Evolutionary conservation across 2,797 vertebrate species (phyloP).

Genomic region (Xyrichtys novacula): DNA sequence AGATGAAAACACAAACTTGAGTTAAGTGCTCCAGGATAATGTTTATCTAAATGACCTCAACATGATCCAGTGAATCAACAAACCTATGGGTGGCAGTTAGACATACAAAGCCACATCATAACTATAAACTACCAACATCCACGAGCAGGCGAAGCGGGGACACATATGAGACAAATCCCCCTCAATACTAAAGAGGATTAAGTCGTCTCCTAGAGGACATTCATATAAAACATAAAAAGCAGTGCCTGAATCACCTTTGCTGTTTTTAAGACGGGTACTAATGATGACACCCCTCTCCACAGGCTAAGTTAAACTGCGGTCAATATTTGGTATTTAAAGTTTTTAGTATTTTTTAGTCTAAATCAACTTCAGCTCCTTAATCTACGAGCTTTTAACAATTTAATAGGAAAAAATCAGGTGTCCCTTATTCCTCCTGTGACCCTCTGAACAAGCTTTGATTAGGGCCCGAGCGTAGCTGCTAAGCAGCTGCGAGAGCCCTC

Average conservation of each 20-base stretch:
- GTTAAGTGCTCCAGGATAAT: conserved; percentile 5
- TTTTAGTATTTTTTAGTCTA: too few species aligned
- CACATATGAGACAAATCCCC: conserved; percentile 26
- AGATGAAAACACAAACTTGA: too few species aligned
- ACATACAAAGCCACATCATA: neutral
- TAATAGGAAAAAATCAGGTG: too few species aligned
- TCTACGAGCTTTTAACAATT: too few species aligned
- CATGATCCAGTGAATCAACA: conserved; percentile 21
- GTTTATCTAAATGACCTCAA: conserved; percentile 17
- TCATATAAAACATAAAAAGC: conserved; percentile 35
- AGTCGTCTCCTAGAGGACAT: conserved; percentile 26
- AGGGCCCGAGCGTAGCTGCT: too few species aligned
- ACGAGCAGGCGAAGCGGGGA: conserved; percentile 22
- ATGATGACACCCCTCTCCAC: neutral
- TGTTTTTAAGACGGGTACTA: conserved; percentile 16
- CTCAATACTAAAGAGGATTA: conserved; percentile 56
- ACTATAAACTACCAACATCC: conserved; percentile 30
- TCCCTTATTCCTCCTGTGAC: too few species aligned
- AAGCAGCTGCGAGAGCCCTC: too few species aligned
- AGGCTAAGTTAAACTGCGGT: neutral
- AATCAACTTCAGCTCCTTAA: too few species aligned
- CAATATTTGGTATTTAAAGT: too few species aligned
- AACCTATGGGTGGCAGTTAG: neutral
- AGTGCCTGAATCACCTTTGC: conserved; percentile 22
- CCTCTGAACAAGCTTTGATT: too few species aligned